phyloP scores from a whole-genome alignment of 2,888 invertebrate genomes.

The Nemurella pictetii region DNA sequence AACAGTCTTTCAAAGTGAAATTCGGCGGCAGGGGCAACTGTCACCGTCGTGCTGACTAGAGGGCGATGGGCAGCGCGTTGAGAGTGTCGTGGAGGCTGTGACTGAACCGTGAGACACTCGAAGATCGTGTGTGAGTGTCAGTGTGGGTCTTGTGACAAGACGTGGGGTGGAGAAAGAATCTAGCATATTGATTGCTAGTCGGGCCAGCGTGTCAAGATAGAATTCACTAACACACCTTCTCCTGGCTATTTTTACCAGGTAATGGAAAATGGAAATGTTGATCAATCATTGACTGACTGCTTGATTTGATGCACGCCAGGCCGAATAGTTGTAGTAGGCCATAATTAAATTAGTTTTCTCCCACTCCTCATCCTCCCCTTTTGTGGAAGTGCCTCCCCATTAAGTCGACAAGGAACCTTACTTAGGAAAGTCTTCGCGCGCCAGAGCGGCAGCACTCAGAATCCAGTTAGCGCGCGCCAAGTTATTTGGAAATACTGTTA shows the following conservation, averaged over 20 bases:
- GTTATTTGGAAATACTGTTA: neutral
- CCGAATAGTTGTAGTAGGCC: neutral
- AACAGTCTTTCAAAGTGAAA: no score
- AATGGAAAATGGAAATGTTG: neutral
- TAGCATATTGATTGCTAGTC: neutral
- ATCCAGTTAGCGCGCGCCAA: neutral
- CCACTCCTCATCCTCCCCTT: neutral
- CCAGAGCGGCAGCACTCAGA: neutral
- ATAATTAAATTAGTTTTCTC: neutral
- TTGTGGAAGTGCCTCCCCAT: neutral
- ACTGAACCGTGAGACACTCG: no score
- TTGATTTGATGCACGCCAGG: neutral
- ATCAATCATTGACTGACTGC: neutral
- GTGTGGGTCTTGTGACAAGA: no score
- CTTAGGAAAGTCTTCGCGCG: neutral
- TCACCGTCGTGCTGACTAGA: no score
- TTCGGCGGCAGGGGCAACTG: no score
- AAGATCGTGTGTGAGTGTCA: no score
- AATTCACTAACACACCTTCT: neutral
- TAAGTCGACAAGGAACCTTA: neutral
- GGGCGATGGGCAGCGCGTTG: no score
- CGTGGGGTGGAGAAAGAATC: neutral
- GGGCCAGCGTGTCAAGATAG: neutral
- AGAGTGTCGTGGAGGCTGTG: no score
- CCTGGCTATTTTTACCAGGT: neutral